Percentiles rank a stretch among this genome's conserved stretches.
These are phyloP conservation scores for Cephalopachus bancanus DNA, from an alignment of 2,797 vertebrate species.

Conservation along the genomic window DNA sequence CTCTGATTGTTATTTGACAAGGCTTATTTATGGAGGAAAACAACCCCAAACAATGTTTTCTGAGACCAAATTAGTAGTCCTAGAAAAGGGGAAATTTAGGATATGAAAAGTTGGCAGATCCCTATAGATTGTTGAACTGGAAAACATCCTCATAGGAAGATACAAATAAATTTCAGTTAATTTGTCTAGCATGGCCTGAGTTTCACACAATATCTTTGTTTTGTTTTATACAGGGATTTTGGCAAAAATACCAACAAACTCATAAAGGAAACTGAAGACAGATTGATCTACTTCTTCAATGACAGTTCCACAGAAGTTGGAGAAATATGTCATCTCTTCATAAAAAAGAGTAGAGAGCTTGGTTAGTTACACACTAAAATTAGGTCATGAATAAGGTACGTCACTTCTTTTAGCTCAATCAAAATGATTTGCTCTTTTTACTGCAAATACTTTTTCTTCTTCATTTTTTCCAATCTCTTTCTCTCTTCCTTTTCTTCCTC, in stretches of 20 bases:
- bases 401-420: constrained; percentile 67
- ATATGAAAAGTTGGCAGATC: neutral
- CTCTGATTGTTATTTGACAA: neutral
- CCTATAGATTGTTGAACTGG: neutral
- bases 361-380: constrained; percentile 68
- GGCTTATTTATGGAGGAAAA: neutral
- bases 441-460: neutral
- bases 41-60: neutral
- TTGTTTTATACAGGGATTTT: constrained; percentile 81
- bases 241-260: constrained; percentile 73
- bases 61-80: neutral
- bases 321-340: constrained; percentile 67
- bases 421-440: constrained; percentile 68
- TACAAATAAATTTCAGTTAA: constrained; percentile 47
- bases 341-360: constrained; percentile 76
- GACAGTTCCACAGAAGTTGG: constrained; percentile 53
- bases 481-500: constrained; percentile 43
- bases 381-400: constrained; percentile 78
- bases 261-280: constrained; percentile 70
- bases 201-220: constrained; percentile 64
- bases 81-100: neutral
- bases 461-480: neutral
- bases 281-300: constrained; percentile 67
- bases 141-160: neutral
- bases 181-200: constrained; percentile 47